Evolutionary conservation across 2,888 invertebrate species (phyloP), one percentile per base, ranked within the genome.

Genomic region (Brenthis daphne): DNA sequence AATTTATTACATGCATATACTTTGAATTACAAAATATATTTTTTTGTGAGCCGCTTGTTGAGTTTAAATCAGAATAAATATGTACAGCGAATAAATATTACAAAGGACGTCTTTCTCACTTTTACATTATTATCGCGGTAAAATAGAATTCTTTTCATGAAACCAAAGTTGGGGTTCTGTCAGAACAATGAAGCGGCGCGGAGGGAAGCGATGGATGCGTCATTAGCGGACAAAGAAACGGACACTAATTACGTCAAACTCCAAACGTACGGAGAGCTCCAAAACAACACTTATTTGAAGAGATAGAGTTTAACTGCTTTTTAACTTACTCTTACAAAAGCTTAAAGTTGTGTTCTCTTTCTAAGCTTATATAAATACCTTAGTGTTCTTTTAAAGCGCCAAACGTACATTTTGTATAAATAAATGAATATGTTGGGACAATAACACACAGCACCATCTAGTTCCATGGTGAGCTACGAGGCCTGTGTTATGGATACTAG

Each of bases 221-320:
- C 63, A 63, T 63, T 63, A 63, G 63, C 63, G 53, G 63, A 63
- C 63, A 63, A 63, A 63, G 63, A 43, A 37, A 53, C 63, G 63
- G 63, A 53, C 63, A 53, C 53, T 63, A 63, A 63, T 63, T 63
- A 63, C 63, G 37, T 63, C 29, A 20, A 20, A 53, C 51, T 33
- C 13, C 20, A 24, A 16, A 16, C n/a, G 48, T 29, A 48, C 47
- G 5, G 56, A 48, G 53, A 51, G 33, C 51, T 2, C 33, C 16
- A 51, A 20, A 53, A 43, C 63, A 63, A 63, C 53, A 63, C 53
- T 63, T 53, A 63, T 63, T 63, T 63, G 33, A 63, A 43, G 16
- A 53, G 13, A 53, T 53, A 37, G 63, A 63, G 53, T 53, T 60
- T 60, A 29, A 50, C 60, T 60, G 29, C n/a, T 51, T 16, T 51